Conservation (phyloP, 2,888 invertebrate species). For the Timema cristinae region DNA sequence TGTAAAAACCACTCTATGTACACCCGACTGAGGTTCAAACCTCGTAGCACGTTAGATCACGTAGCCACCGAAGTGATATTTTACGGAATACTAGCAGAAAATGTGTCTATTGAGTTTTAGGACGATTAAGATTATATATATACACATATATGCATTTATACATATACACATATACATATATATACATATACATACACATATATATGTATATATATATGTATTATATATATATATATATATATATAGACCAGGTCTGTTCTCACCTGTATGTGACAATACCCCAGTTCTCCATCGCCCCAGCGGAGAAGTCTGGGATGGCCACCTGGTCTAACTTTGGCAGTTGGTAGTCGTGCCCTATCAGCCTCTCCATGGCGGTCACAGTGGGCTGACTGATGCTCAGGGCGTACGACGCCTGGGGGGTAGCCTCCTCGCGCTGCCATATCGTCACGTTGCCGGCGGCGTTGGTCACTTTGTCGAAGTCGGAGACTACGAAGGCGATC, state of each 20-base stretch:
- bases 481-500: slow-evolving; percentile 24
- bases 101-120: too few species aligned
- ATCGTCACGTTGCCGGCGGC: slow-evolving; percentile 43
- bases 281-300: slow-evolving; percentile 92
- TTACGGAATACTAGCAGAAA: too few species aligned
- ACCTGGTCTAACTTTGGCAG: slow-evolving; percentile 75
- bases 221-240: too few species aligned
- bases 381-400: slow-evolving; percentile 47
- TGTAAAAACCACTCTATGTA: too few species aligned
- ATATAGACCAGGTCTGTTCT: not conserved
- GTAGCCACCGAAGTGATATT: too few species aligned
- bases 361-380: slow-evolving; percentile 50
- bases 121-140: too few species aligned
- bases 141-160: too few species aligned
- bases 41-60: too few species aligned
- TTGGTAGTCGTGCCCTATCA: slow-evolving; percentile 51
- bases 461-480: slow-evolving; percentile 17
- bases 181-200: too few species aligned
- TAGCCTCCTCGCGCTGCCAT: slow-evolving; percentile 44
- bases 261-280: slow-evolving; percentile 80
- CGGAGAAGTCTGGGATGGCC: slow-evolving; percentile 76
- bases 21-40: too few species aligned
- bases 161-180: too few species aligned
- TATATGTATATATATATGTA: too few species aligned
- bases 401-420: slow-evolving; percentile 48